These are phyloP conservation scores for Macaria liturata DNA, from an alignment of 2,888 invertebrate species.

Conservation along the genomic window DNA sequence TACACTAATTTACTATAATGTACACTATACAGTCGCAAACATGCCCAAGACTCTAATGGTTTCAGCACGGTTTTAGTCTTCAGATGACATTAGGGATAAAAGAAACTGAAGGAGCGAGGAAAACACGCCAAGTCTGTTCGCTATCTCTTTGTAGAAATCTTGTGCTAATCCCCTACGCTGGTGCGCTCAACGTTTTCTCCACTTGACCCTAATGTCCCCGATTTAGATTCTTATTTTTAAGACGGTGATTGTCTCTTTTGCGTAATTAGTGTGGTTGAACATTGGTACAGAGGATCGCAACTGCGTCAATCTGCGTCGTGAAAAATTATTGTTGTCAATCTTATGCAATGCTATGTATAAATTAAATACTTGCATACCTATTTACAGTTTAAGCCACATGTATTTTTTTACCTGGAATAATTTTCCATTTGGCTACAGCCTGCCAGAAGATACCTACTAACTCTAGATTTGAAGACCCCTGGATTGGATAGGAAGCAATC, in stretches of 20 bases:
- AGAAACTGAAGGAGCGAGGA: constrained; percentile 25
- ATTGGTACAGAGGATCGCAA: too few species aligned
- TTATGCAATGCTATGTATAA: too few species aligned
- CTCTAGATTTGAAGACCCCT: too few species aligned
- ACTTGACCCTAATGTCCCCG: constrained; percentile 7
- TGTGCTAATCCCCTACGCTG: constrained; percentile 20
- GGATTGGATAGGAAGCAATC: too few species aligned
- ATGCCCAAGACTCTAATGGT: constrained; percentile 18
- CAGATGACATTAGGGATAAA: constrained; percentile 31
- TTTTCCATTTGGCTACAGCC: too few species aligned
- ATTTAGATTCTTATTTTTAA: constrained; percentile 3
- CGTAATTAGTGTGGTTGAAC: too few species aligned
- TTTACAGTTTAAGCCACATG: too few species aligned
- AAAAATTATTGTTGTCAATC: too few species aligned
- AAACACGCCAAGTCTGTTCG: constrained; percentile 29
- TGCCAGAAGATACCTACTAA: too few species aligned
- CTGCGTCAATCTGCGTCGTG: too few species aligned
- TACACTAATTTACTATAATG: background rate
- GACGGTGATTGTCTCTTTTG: background rate
- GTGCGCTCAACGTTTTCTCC: constrained; percentile 6
- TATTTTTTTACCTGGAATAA: background rate
- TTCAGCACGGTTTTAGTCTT: constrained; percentile 21
- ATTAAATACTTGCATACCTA: background rate
- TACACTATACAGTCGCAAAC: constrained; percentile 1
- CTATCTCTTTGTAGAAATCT: constrained; percentile 26